phyloP scores from a whole-genome alignment of 2,797 vertebrate species.

The Gambelia wislizenii region DNA sequence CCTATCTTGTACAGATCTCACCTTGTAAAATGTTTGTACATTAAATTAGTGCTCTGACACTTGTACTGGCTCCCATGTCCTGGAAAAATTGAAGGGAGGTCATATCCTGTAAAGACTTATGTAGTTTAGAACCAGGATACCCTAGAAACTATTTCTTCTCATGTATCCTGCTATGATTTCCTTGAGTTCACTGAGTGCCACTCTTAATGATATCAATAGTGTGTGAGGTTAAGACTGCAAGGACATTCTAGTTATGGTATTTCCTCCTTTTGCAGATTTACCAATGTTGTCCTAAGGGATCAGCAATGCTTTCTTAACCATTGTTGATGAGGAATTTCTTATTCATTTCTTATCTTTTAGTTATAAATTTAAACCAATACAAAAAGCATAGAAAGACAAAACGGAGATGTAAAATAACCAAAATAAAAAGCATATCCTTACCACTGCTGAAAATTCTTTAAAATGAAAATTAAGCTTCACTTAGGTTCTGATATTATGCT shows the following conservation, averaged over 20 bases:
- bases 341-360: neutral
- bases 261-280: neutral
- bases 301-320: neutral
- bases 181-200: neutral
- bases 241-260: neutral
- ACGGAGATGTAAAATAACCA: neutral
- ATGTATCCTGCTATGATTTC: neutral
- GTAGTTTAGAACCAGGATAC: neutral
- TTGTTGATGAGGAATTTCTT: neutral
- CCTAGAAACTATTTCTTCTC: neutral
- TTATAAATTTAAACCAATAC: neutral
- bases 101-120: neutral
- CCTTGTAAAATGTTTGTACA: neutral
- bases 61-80: neutral
- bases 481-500: neutral
- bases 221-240: neutral
- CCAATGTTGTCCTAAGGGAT: neutral
- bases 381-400: neutral
- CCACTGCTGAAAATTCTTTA: neutral
- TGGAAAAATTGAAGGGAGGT: neutral
- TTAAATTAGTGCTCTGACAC: neutral
- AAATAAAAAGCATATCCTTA: neutral
- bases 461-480: neutral
- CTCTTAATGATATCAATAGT: neutral
- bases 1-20: neutral